phyloP scores from a whole-genome alignment of 2,888 invertebrate species.

The Synergus japonicus region DNA sequence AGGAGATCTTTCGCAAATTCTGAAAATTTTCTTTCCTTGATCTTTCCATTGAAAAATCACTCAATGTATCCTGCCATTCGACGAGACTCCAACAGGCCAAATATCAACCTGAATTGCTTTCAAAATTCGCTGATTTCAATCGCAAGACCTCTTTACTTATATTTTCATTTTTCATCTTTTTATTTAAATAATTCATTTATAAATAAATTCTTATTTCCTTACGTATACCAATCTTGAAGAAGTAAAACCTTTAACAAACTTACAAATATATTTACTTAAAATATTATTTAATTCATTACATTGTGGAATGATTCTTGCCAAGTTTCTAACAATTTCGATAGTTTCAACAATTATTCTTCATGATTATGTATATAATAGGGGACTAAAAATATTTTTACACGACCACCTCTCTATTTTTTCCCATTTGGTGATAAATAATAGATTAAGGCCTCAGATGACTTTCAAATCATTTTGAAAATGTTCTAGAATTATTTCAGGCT shows the following conservation, averaged over 20 bases:
- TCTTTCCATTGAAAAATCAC: slow-evolving; percentile 7
- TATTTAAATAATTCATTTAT: background rate
- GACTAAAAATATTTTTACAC: too few relatives aligned
- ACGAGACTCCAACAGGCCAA: slow-evolving; percentile 10
- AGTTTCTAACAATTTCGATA: background rate
- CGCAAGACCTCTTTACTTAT: background rate
- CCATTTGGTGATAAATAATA: too few relatives aligned
- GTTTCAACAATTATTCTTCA: background rate
- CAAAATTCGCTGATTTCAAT: background rate
- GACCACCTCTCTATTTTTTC: too few relatives aligned
- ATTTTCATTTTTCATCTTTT: background rate
- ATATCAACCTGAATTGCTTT: background rate
- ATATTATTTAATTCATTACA: background rate
- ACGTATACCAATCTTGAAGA: background rate
- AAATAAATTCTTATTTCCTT: background rate
- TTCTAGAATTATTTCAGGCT: too few relatives aligned
- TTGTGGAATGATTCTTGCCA: background rate
- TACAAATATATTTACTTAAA: background rate
- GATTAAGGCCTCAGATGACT: too few relatives aligned
- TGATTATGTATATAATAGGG: background rate
- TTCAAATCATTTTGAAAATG: too few relatives aligned
- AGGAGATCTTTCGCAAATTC: background rate
- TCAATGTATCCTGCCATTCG: slow-evolving; percentile 25
- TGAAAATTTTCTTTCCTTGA: slow-evolving; percentile 3
- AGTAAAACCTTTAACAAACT: background rate